Percentiles rank a stretch among this genome's conserved stretches.
Evolutionary conservation across 2,888 invertebrate genomes (phyloP).

Genomic region (Tiphia femorata): DNA sequence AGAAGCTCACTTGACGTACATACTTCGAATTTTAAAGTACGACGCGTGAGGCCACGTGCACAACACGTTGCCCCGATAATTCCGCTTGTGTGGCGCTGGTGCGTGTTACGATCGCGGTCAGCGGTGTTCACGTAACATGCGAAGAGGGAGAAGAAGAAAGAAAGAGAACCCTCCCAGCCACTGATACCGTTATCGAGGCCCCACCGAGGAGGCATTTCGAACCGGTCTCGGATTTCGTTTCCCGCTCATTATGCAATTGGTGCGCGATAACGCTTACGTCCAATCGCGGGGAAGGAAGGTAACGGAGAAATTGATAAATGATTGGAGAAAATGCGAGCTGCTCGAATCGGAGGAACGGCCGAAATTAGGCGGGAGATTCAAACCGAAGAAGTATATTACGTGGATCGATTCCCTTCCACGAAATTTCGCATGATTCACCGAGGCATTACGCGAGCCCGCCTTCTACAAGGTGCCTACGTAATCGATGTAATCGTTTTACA

Average conservation of each 20-base stretch:
- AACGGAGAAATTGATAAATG: background rate
- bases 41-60: conserved; percentile 46
- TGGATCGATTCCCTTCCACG: too few relatives aligned
- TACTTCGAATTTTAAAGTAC: too few relatives aligned
- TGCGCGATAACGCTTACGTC: conserved; percentile 35
- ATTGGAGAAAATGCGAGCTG: background rate
- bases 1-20: background rate
- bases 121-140: conserved; percentile 57
- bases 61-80: conserved; percentile 38
- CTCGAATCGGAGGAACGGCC: background rate
- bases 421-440: too few relatives aligned
- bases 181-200: conserved; percentile 64
- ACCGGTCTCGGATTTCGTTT: conserved; percentile 58
- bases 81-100: conserved; percentile 23
- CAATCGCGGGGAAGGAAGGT: conserved; percentile 2
- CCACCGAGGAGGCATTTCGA: conserved; percentile 52
- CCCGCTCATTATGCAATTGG: conserved; percentile 55
- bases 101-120: conserved; percentile 59
- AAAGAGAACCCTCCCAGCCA: too few relatives aligned
- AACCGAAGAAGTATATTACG: background rate
- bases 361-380: background rate
- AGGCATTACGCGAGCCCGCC: too few relatives aligned
- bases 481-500: too few relatives aligned
- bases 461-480: too few relatives aligned
- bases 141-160: too few relatives aligned